Conservation (phyloP, 1,140 invertebrate genomes). For the Drosophila pallidifrons region DNA sequence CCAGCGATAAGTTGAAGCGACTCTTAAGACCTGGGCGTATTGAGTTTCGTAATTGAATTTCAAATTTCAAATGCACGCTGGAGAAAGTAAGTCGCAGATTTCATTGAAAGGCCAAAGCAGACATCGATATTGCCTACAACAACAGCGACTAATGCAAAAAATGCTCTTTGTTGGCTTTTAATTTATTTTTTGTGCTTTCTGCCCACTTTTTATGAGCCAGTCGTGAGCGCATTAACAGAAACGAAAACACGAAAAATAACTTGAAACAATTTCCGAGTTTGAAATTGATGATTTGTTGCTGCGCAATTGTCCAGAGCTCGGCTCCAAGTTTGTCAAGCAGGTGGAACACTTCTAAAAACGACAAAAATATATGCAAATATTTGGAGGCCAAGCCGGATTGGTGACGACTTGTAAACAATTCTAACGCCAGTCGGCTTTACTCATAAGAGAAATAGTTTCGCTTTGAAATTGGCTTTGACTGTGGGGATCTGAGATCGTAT, state of each 20-base stretch:
- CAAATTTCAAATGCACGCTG: constrained; percentile 59
- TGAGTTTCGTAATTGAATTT: constrained; percentile 78
- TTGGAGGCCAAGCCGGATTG: constrained; percentile 57
- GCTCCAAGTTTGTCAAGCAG: constrained; percentile 27
- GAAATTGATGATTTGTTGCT: constrained; percentile 34
- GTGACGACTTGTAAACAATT: constrained; percentile 65
- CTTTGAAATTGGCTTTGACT: not conserved
- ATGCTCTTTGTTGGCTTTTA: constrained; percentile 19
- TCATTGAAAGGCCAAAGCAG: constrained; percentile 38
- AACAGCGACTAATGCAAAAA: constrained; percentile 39
- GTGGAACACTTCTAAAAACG: constrained; percentile 53
- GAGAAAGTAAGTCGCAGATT: constrained; percentile 67
- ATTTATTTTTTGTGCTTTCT: constrained; percentile 3
- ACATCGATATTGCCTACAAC: constrained; percentile 6
- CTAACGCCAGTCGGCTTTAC: constrained; percentile 46
- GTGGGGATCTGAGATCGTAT: constrained; percentile 25
- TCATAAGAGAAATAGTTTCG: constrained; percentile 53
- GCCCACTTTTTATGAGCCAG: constrained; percentile 46
- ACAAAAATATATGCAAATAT: constrained; percentile 73
- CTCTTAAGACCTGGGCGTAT: constrained; percentile 62
- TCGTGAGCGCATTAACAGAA: constrained; percentile 62
- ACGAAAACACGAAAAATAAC: constrained; percentile 23
- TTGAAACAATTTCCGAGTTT: constrained; percentile 47
- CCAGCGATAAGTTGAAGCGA: constrained; percentile 41
- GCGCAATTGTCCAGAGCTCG: constrained; percentile 48